Base-by-base conservation (phyloP, 2,888 invertebrate species). In the Zonitis immaculata region DNA sequence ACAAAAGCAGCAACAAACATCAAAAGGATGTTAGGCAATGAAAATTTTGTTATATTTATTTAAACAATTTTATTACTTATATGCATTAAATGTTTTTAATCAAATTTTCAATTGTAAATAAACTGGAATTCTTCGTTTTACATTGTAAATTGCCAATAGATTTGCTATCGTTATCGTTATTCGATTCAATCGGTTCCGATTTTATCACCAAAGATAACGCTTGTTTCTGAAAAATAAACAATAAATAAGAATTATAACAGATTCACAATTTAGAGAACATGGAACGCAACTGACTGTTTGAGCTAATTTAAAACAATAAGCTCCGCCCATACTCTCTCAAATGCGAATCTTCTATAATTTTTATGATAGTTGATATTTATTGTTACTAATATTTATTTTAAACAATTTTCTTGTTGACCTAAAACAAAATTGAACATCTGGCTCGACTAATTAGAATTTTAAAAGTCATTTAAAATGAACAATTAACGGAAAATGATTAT, bases 51-150 rank as follows among this genome's bases (percentile, higher is more conserved):
- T n/a, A n/a, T 68, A 68, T 69, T 69, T 70, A 67, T 71, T 71
- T 69, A 69, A 68, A 63, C 66, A 66, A 62, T 59, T 67, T 68
- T 70, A 67, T 69, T 68, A 60, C 66, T 58, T 51, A 63, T 59
- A 59, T 67, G 65, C n/a, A n/a, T n/a, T n/a, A n/a, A 64, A 67
- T 66, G 62, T 66, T 70, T 73, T 75, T 75, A 63, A 76, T 76
- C 68, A 76, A 69, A 70, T 76, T 74, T 63, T 76, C 75, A 62
- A 76, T 76, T 57, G 75, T 76, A 72, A 76, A 76, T 67, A 74
- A 65, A 64, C 67, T 72, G 56, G 76, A 73, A 64, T 76, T 76
- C 68, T 74, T 75, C 57, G 63, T 66, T 64, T 67, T 73, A 52
- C 64, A 61, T 28, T 62, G 49, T 32, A 63, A 58, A 53, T 62